phyloP scores from a whole-genome alignment of 1,140 invertebrate genomes.

The Wiebesia pumilae region DNA sequence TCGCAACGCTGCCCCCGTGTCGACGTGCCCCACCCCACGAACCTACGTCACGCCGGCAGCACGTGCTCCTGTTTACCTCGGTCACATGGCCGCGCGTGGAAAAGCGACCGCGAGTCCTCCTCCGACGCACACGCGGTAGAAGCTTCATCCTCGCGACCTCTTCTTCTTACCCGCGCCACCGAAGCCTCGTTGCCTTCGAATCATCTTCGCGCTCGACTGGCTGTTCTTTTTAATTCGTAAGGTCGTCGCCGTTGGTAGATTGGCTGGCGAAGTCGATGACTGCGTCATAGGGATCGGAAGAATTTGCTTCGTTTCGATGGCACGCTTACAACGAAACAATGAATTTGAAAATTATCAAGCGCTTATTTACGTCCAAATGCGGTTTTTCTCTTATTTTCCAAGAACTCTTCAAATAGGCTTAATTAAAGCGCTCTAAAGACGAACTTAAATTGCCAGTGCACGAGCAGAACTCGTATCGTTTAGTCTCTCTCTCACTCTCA shows the following conservation, averaged over 20 bases:
- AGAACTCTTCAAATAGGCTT: conserved; percentile 38
- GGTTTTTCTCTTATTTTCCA: conserved; percentile 1
- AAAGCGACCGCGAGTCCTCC: not conserved
- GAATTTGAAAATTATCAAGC: not conserved
- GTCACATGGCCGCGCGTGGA: conserved; percentile 25
- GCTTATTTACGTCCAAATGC: not conserved
- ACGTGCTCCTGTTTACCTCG: conserved; percentile 74
- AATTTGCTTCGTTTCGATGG: not conserved
- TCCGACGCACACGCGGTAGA: too few relatives aligned
- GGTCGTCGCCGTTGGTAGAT: too few relatives aligned
- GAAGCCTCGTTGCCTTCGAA: too few relatives aligned
- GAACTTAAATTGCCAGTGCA: conserved; percentile 13
- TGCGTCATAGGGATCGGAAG: not conserved
- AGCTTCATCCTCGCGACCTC: too few relatives aligned
- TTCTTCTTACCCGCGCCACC: too few relatives aligned
- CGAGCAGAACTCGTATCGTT: conserved; percentile 14
- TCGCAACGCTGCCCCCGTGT: conserved; percentile 18
- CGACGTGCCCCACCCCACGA: conserved; percentile 58
- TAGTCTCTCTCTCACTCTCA: not conserved
- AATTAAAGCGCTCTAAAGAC: conserved; percentile 40
- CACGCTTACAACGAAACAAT: not conserved
- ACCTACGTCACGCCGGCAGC: conserved; percentile 60
- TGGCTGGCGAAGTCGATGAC: not conserved
- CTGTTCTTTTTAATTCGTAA: too few relatives aligned
- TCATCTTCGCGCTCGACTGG: too few relatives aligned